A percentile compares a stretch with the other conserved stretches of the same genome.
These are phyloP conservation scores for Diarsia dahlii DNA, from an alignment of 2,888 invertebrate species.

Conservation along the genomic window DNA sequence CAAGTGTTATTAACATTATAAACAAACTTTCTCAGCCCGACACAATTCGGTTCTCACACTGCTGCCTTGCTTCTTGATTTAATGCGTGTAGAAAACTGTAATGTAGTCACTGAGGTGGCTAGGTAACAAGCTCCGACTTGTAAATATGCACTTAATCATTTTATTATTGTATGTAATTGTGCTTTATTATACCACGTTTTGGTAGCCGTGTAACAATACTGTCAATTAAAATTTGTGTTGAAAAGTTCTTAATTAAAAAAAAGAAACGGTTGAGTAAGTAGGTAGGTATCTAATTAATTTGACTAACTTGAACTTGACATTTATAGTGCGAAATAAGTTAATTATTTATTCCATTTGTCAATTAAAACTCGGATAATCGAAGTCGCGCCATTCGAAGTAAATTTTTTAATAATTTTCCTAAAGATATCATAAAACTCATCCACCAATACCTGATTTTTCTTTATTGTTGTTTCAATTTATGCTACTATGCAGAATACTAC, in stretches of 20 bases:
- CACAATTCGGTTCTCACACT: slow-evolving; percentile 83
- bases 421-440: background rate
- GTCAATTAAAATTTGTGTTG: slow-evolving; percentile 23
- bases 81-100: slow-evolving; percentile 78
- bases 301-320: no score
- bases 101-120: slow-evolving; percentile 32
- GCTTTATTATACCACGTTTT: slow-evolving; percentile 31
- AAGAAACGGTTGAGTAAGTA: background rate
- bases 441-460: background rate
- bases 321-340: background rate
- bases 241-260: slow-evolving; percentile 2
- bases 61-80: slow-evolving; percentile 74
- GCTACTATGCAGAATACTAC: background rate
- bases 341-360: background rate
- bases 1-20: slow-evolving; percentile 80
- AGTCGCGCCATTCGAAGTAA: no score
- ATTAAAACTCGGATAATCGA: background rate
- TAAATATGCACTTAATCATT: slow-evolving; percentile 27
- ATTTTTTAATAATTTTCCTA: background rate
- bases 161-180: slow-evolving; percentile 39
- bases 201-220: slow-evolving; percentile 8
- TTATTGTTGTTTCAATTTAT: background rate
- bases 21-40: slow-evolving; percentile 84
- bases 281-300: background rate
- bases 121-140: slow-evolving; percentile 36